These are phyloP conservation scores for Galaxea fascicularis DNA, from an alignment of 92 coral and sea anemone genomes.

Conservation along the genomic window DNA sequence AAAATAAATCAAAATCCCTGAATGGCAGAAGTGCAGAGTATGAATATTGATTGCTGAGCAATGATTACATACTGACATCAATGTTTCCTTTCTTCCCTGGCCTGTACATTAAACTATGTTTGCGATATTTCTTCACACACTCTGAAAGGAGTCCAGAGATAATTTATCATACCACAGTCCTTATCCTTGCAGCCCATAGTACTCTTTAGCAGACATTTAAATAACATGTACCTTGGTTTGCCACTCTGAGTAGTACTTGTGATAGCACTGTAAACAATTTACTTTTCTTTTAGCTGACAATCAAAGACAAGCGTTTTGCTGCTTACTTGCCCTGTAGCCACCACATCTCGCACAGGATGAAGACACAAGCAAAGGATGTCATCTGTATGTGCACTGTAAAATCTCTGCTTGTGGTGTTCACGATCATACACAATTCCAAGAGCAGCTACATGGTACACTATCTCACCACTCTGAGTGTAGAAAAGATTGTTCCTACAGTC, in stretches of 20 bases:
- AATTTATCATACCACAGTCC: too few species aligned
- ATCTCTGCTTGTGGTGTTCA: constrained; percentile 88
- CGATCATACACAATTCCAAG: constrained; percentile 94
- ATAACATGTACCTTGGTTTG: not conserved
- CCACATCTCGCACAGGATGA: constrained; percentile 91
- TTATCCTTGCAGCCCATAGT: not conserved
- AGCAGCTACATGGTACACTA: constrained; percentile 98
- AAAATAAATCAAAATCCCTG: too few species aligned
- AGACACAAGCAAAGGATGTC: constrained; percentile 93
- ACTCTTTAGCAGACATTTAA: not conserved
- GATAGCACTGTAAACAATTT: not conserved
- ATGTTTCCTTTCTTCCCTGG: too few species aligned
- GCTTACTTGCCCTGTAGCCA: constrained; percentile 97
- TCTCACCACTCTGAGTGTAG: constrained; percentile 94
- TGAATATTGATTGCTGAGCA: too few species aligned
- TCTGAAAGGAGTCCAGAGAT: too few species aligned
- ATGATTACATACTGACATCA: too few species aligned
- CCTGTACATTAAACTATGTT: too few species aligned
- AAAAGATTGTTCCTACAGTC: constrained; percentile 98
- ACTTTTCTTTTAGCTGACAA: not conserved
- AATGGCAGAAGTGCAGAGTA: too few species aligned
- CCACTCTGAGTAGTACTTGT: not conserved
- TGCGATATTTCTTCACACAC: too few species aligned
- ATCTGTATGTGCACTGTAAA: constrained; percentile 95
- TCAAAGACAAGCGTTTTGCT: not conserved